Evolutionary conservation across 2,797 vertebrate species (phyloP).

Genomic region (Melanotaenia boesemani): DNA sequence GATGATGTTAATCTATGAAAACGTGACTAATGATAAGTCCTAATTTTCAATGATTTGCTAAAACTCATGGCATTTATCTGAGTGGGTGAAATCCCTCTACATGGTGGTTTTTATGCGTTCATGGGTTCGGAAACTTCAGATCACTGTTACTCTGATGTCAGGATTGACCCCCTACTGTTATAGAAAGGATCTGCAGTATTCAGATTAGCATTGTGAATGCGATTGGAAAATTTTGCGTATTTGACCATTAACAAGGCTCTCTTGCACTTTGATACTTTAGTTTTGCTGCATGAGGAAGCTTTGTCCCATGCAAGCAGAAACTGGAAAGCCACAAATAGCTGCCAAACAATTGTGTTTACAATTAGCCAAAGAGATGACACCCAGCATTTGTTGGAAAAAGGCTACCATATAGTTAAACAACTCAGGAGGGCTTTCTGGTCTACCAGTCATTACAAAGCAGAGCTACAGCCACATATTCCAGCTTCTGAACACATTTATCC

Average conservation of each 20-base stretch:
- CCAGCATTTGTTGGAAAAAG: background rate
- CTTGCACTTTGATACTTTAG: background rate
- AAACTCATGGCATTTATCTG: too few species aligned
- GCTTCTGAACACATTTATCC: background rate
- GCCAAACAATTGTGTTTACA: background rate
- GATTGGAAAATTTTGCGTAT: background rate
- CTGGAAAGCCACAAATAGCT: background rate
- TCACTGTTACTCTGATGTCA: too few species aligned
- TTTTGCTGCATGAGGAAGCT: background rate
- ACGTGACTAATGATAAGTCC: too few species aligned
- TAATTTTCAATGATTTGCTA: too few species aligned
- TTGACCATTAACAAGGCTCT: background rate
- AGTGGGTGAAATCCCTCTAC: background rate
- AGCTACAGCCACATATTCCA: background rate
- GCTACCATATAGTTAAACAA: background rate
- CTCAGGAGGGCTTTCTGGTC: background rate
- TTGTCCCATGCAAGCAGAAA: background rate
- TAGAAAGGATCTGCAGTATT: background rate
- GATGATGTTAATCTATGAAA: too few species aligned
- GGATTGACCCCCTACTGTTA: background rate
- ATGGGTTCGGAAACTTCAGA: too few species aligned
- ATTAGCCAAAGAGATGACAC: background rate
- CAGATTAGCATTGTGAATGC: background rate
- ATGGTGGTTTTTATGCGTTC: background rate
- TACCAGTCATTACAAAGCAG: too few species aligned